phyloP scores from a whole-genome alignment of 64 coral and sea anemone genomes.

The Orbicella faveolata region DNA sequence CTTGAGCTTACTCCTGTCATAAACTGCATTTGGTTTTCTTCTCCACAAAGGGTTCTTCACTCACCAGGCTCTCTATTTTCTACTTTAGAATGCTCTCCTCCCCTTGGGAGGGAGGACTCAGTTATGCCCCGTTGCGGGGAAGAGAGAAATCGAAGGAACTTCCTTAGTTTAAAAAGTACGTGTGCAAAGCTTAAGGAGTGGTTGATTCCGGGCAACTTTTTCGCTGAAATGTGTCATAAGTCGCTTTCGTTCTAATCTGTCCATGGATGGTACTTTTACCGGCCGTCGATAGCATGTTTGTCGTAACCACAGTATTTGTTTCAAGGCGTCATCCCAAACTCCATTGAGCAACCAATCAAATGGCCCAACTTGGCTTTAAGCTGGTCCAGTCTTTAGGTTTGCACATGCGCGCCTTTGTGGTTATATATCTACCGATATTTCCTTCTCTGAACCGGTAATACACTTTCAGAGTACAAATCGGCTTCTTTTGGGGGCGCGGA shows the following conservation, averaged over 20 bases:
- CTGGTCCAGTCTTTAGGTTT: neutral
- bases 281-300: neutral
- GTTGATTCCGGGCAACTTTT: neutral
- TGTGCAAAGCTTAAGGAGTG: neutral
- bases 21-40: too few relatives aligned
- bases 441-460: neutral
- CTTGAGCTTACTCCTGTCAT: too few relatives aligned
- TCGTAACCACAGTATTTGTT: neutral
- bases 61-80: too few relatives aligned
- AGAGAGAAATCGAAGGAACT: neutral
- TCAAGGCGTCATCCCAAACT: neutral
- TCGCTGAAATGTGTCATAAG: neutral
- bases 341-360: neutral
- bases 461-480: neutral
- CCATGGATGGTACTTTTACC: neutral
- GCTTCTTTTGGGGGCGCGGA: neutral
- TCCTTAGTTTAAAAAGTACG: neutral
- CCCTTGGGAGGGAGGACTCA: neutral
- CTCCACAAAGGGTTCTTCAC: too few relatives aligned
- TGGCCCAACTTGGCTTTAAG: neutral
- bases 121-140: neutral
- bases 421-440: neutral
- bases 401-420: neutral
- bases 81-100: too few relatives aligned
- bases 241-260: constrained; percentile 2